Conservation (phyloP, 2,888 invertebrate genomes). For the Cataglyphis altisquamis region DNA sequence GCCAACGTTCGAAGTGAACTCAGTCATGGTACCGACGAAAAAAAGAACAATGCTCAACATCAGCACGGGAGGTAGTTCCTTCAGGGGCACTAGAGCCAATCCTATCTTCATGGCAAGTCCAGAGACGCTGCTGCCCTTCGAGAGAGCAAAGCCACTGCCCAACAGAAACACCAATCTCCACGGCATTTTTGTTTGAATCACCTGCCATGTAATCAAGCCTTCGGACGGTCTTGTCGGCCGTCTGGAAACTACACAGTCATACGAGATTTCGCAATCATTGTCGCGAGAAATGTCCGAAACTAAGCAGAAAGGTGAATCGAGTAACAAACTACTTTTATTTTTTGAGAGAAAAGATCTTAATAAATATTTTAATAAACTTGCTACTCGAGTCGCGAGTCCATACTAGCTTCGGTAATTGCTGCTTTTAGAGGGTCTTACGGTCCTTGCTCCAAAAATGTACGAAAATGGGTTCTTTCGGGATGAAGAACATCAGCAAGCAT, state of each 20-base stretch:
- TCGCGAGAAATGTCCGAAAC: neutral
- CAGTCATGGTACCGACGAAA: conserved; percentile 87
- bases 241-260: neutral
- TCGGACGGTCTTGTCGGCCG: conserved; percentile 74
- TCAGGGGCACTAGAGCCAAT: conserved; percentile 83
- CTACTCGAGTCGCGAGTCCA: neutral
- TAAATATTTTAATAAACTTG: neutral
- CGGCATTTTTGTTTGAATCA: conserved; percentile 86
- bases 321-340: conserved; percentile 1
- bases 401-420: neutral
- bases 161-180: conserved; percentile 88
- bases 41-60: conserved; percentile 86
- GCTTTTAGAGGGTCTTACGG: conserved; percentile 58
- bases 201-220: conserved; percentile 87
- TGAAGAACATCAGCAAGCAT: conserved; percentile 87
- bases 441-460: conserved; percentile 71
- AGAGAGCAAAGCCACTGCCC: conserved; percentile 88
- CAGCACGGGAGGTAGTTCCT: conserved; percentile 81
- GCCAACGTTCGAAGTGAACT: conserved; percentile 88
- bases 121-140: conserved; percentile 87
- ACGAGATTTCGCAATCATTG: neutral
- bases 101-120: conserved; percentile 87
- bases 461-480: conserved; percentile 86
- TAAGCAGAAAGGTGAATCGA: neutral
- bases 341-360: neutral